Evolutionary conservation across 2,888 invertebrate species (phyloP).

Genomic region (Torymus texanus): DNA sequence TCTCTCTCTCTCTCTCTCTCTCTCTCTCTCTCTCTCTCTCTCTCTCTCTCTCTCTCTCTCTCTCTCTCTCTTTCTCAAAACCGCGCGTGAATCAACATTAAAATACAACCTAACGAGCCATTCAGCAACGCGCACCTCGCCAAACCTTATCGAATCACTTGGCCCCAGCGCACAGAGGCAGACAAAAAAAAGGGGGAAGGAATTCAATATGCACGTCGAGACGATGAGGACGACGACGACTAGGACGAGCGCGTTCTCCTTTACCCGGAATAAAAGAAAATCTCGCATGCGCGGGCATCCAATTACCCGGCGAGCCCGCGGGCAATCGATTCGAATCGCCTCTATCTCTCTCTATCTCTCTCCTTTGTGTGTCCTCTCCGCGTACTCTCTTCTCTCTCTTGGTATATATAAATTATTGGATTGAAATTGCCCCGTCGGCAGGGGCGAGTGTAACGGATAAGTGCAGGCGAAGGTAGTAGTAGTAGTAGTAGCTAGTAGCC

Average conservation of each 20-base stretch:
- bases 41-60: too few relatives aligned
- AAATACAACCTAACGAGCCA: too few relatives aligned
- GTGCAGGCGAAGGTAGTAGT: background rate
- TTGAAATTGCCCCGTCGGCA: constrained; percentile 49
- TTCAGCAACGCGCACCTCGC: background rate
- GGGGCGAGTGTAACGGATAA: constrained; percentile 17
- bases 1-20: too few relatives aligned
- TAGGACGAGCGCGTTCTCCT: too few relatives aligned
- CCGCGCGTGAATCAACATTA: too few relatives aligned
- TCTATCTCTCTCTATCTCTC: constrained; percentile 4
- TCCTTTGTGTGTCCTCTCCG: too few relatives aligned
- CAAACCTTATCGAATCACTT: background rate
- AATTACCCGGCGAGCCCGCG: background rate
- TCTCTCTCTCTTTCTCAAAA: too few relatives aligned
- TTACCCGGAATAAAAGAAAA: background rate
- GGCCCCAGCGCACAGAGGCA: background rate
- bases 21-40: too few relatives aligned
- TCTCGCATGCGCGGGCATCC: background rate
- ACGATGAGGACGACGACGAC: too few relatives aligned
- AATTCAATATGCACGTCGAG: background rate
- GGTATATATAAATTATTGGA: constrained; percentile 49
- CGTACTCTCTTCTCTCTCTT: background rate
- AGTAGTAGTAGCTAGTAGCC: background rate
- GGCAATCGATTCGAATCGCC: constrained; percentile 3
- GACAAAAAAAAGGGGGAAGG: background rate